Conservation (phyloP, 1,140 invertebrate species). For the Drosophila eugracilis region DNA sequence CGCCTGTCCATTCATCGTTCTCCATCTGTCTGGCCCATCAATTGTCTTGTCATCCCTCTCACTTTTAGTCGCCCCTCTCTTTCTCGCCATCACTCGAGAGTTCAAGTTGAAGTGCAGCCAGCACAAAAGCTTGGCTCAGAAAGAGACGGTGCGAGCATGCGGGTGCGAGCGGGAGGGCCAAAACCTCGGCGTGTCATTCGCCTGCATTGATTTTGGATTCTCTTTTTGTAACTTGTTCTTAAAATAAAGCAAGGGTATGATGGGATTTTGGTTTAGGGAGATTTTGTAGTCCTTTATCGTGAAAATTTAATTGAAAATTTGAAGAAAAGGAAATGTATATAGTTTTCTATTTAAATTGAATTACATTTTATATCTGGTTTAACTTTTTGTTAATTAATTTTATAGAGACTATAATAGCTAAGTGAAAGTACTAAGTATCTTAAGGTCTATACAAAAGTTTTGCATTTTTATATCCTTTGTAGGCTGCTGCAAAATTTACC, state of each 20-base stretch:
- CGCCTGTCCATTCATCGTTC: constrained; percentile 47
- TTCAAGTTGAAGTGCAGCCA: constrained; percentile 78
- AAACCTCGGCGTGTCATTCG: constrained; percentile 61
- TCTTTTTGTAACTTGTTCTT: not conserved
- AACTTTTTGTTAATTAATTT: no score
- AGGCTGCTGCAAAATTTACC: constrained; percentile 59
- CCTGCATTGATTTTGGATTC: constrained; percentile 74
- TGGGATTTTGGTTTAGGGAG: not conserved
- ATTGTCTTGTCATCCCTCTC: constrained; percentile 75
- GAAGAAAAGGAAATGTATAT: no score
- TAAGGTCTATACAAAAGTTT: no score
- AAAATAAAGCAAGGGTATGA: constrained; percentile 6
- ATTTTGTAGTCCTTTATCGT: no score
- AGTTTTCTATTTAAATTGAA: no score
- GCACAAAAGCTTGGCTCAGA: constrained; percentile 57
- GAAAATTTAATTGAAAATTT: no score
- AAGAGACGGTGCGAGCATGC: not conserved
- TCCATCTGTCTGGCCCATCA: constrained; percentile 66
- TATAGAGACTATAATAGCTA: no score
- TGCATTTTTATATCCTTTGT: no score
- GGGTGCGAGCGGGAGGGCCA: constrained; percentile 1
- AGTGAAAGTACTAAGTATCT: not conserved
- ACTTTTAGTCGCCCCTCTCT: constrained; percentile 23
- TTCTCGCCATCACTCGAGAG: constrained; percentile 33
- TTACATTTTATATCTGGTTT: no score